phyloP scores from a whole-genome alignment of 2,888 invertebrate species.

The Kuschelorhynchus macadamiae region DNA sequence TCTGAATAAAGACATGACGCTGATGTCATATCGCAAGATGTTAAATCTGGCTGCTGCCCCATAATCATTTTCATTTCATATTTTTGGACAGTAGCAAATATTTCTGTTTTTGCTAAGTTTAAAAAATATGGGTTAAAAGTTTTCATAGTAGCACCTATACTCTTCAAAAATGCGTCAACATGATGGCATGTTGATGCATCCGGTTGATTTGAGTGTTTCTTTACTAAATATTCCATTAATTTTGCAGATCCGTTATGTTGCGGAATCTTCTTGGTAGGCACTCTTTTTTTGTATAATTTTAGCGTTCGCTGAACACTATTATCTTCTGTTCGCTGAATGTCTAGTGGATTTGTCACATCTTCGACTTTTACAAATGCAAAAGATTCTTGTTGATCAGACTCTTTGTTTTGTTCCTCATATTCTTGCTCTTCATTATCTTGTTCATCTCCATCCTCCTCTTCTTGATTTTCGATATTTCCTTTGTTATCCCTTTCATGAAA shows the following conservation, averaged over 20 bases:
- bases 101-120: slow-evolving; percentile 21
- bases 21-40: not conserved
- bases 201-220: not conserved
- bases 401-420: not conserved
- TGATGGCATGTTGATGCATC: slow-evolving; percentile 13
- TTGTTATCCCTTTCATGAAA: slow-evolving; percentile 22
- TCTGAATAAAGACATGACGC: too few species aligned
- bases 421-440: slow-evolving; percentile 12
- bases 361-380: slow-evolving; percentile 7
- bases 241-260: slow-evolving; percentile 7
- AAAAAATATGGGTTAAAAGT: not conserved
- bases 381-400: not conserved
- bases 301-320: slow-evolving; percentile 11
- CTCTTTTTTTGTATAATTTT: slow-evolving; percentile 17
- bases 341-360: not conserved
- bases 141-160: not conserved
- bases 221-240: not conserved
- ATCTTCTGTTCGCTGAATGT: not conserved
- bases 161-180: slow-evolving; percentile 12
- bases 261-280: too few species aligned
- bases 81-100: slow-evolving; percentile 7
- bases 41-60: too few species aligned
- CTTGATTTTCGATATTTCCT: slow-evolving; percentile 17
- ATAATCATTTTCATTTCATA: not conserved
- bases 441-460: slow-evolving; percentile 10